Evolutionary conservation across 2,113 vertebrate genomes (phyloP), one percentile per base, ranked within the genome.

Genomic region (Cyprinodon variegatus): DNA sequence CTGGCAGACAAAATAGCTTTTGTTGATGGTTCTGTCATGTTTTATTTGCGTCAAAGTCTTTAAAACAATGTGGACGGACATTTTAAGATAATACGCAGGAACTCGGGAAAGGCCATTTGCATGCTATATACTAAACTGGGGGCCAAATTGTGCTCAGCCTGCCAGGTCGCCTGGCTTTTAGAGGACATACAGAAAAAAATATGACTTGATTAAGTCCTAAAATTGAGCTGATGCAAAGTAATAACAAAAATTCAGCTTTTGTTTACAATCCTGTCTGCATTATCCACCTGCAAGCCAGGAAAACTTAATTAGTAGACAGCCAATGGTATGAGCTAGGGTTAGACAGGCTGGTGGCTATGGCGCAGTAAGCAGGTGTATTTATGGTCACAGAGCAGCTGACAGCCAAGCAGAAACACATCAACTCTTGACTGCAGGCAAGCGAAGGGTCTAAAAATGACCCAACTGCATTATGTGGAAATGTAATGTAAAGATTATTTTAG

Each of bases 21-120:
- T 94, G 93, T 95, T 95, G 94, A 95, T 94, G 92, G 93, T 90
- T 89, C 92, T 93, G 94, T 94, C 94, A 94, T 93, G 94, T 95
- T 94, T 93, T 88, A 94, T 95, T 92, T 93, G 84, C 70, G 84
- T 93, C 93, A 92, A 79, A 87, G 72, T 86, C 89, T 90, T 90
- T 91, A 91, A 93, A 95, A 93, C 93, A 91, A 91, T 92, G 90
- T 87, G 84, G 93, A 93, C 92, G 93, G 77, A 80, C 85, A 86
- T 93, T 93, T 94, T 91, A 94, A 93, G 92, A 91, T 90, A 91
- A 92, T 88, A 92, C 80, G 82, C 89, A 90, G 90, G 86, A 89
- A 86, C 76, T 68, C 77, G 83, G 75, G 72, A 73, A 76, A 89
- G 69, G 86, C 85, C 85, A 92, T 93, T 90, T 90, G 86, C 83